Percentiles rank a stretch among this genome's conserved stretches.
Conservation (phyloP, 2,113 vertebrate genomes). For the Otus sunia region DNA sequence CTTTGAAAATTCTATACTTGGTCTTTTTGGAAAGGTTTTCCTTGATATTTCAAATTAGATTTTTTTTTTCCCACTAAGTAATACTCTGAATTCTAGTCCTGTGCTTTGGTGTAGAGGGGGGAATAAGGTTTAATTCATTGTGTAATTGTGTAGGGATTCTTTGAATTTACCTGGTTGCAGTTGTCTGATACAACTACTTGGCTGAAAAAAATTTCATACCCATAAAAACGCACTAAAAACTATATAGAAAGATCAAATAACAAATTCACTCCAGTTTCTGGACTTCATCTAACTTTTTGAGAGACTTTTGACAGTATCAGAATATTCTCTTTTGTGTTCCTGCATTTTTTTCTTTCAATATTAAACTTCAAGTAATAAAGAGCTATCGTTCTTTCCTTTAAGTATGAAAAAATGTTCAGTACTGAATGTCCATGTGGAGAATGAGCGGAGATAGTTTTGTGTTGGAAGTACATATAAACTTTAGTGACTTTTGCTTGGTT, state of each 20-base stretch:
- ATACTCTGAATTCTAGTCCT: slow-evolving; percentile 69
- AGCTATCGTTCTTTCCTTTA: slow-evolving; percentile 37
- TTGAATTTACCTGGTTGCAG: neutral
- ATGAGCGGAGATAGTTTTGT: slow-evolving; percentile 15
- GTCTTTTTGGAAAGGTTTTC: slow-evolving; percentile 71
- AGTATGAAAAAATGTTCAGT: neutral
- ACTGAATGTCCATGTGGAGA: neutral
- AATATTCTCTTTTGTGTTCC: slow-evolving; percentile 44
- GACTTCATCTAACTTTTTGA: slow-evolving; percentile 1
- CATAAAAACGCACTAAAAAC: neutral
- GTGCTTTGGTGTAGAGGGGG: slow-evolving; percentile 57
- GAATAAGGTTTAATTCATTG: slow-evolving; percentile 8
- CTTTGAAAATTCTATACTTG: slow-evolving; percentile 68
- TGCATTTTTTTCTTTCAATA: slow-evolving; percentile 14
- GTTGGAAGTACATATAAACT: slow-evolving; percentile 25
- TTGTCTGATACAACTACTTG: neutral
- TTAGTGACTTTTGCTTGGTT: slow-evolving; percentile 34
- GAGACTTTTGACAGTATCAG: neutral
- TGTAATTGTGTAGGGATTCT: slow-evolving; percentile 10
- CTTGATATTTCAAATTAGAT: neutral
- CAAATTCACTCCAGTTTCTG: neutral
- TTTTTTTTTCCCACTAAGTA: slow-evolving; percentile 62
- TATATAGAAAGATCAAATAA: neutral
- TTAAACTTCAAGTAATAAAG: neutral
- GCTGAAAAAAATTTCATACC: neutral